Percentiles rank a stretch among this genome's conserved stretches.
Conservation (phyloP, 2,113 vertebrate species). For the Rattus rattus region DNA sequence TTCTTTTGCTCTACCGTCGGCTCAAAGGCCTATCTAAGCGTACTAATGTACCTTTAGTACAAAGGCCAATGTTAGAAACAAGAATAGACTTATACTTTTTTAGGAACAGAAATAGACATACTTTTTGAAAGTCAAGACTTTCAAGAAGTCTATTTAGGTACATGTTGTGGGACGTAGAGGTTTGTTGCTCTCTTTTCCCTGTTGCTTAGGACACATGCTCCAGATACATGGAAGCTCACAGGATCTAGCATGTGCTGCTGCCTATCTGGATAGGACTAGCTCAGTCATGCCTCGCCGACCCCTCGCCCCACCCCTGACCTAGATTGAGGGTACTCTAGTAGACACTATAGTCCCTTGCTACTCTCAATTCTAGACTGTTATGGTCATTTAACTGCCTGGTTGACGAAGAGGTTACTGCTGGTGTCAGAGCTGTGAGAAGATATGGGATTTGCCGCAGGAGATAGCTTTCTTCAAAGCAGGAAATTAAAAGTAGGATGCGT, state of each 20-base stretch:
- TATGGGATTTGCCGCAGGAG: background rate
- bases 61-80: background rate
- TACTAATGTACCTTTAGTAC: background rate
- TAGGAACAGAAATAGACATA: background rate
- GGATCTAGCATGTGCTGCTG: background rate
- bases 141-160: background rate
- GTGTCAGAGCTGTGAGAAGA: background rate
- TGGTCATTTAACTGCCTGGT: background rate
- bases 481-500: background rate
- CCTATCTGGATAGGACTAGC: background rate
- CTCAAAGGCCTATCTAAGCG: background rate
- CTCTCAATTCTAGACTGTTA: background rate
- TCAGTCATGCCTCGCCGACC: background rate
- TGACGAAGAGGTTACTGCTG: background rate
- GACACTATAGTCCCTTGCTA: background rate
- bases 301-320: fast-evolving
- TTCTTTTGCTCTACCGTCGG: background rate
- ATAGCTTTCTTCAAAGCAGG: background rate
- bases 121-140: background rate
- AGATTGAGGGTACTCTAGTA: background rate
- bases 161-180: background rate
- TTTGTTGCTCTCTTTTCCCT: background rate
- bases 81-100: conserved; percentile 13
- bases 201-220: background rate
- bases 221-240: background rate